A percentile compares a stretch with the other conserved stretches of the same genome.
Evolutionary conservation across 2,797 vertebrate genomes (phyloP).

Genomic region (Macropus fuliginosus): DNA sequence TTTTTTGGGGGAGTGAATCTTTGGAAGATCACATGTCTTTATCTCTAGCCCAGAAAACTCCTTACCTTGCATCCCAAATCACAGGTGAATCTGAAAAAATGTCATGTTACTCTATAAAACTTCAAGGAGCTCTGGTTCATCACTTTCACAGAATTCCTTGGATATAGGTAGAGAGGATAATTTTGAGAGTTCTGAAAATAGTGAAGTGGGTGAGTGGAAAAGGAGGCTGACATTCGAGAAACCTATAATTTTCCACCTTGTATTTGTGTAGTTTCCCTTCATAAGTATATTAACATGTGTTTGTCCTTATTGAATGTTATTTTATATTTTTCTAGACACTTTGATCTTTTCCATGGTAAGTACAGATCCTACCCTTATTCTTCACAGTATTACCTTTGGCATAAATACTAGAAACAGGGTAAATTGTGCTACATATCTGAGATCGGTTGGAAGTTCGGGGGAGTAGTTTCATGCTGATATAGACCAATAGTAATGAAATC

Average conservation of each 20-base stretch:
- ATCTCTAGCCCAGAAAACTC: neutral
- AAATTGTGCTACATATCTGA: neutral
- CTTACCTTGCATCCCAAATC: neutral
- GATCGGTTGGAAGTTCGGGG: neutral
- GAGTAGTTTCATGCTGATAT: neutral
- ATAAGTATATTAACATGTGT: neutral
- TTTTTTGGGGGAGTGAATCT: neutral
- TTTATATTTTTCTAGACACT: neutral
- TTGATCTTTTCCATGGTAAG: neutral
- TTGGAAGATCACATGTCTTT: neutral
- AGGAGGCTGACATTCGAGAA: neutral
- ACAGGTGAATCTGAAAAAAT: neutral
- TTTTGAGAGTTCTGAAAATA: neutral
- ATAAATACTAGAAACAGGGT: neutral
- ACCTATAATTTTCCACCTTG: neutral
- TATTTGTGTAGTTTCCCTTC: neutral
- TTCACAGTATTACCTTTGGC: neutral
- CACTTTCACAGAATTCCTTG: neutral
- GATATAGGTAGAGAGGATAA: neutral
- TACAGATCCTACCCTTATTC: neutral
- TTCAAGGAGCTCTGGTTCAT: neutral
- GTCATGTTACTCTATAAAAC: neutral
- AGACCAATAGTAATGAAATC: neutral
- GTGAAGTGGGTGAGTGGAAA: neutral
- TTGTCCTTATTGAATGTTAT: neutral